phyloP scores from a whole-genome alignment of 2,113 vertebrate genomes.

The Chroicocephalus ridibundus region DNA sequence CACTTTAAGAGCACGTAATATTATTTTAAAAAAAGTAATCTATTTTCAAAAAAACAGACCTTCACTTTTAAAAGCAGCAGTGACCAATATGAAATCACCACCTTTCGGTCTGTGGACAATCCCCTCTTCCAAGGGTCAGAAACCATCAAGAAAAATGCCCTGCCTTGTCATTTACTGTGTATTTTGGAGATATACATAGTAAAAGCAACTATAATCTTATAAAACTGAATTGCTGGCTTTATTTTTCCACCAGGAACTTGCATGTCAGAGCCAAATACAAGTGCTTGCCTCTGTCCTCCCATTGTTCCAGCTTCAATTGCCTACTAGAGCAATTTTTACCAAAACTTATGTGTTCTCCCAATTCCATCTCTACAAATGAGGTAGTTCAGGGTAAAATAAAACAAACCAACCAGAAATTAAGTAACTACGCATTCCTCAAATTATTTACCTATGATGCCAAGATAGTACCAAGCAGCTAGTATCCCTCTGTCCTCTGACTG shows the following conservation, averaged over 20 bases:
- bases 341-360: neutral
- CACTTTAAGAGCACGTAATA: neutral
- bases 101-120: neutral
- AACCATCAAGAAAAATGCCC: neutral
- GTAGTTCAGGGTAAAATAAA: slow-evolving; percentile 38
- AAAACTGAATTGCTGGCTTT: neutral
- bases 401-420: neutral
- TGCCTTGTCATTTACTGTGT: neutral
- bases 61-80: neutral
- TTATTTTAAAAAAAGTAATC: neutral
- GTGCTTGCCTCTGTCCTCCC: neutral
- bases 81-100: neutral
- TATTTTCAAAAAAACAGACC: neutral
- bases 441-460: neutral
- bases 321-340: neutral
- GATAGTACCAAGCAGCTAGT: neutral
- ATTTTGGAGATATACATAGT: neutral
- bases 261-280: neutral
- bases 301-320: neutral
- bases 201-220: neutral
- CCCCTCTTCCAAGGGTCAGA: neutral
- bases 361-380: slow-evolving; percentile 10
- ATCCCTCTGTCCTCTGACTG: neutral
- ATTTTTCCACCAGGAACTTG: neutral
- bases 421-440: neutral